Evolutionary conservation across 2,113 vertebrate genomes (phyloP), one percentile per base, ranked within the genome.

Genomic region (Ammodytes dubius): DNA sequence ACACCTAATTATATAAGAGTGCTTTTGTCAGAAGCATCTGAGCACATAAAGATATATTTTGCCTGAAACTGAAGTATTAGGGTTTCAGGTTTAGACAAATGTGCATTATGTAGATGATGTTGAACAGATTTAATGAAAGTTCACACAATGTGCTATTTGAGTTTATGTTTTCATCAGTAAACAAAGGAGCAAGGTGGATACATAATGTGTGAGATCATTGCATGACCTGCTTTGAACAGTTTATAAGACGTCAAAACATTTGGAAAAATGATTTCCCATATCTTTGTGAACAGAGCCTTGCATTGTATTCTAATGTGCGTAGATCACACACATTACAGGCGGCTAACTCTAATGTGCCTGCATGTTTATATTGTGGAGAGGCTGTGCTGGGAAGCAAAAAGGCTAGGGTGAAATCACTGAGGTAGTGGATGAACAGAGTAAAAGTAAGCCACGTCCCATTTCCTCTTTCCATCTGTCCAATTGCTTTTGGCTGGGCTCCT

Each of bases 241-340:
- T 86, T 83, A 91, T 68, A 73, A 49, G 60, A 77, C 14, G 73
- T 90, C 83, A 67, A 91, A 92, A 92, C 90, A 93, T 91, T 91
- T 90, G 69, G 74, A 37, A n/a, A 84, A 89, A 61, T 43, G 39
- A 77, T 73, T 80, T 81, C 49, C 54, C 63, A 79, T 87, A 86
- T 86, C 74, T 89, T 77, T 81, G 77, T 85, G 82, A 79, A 84
- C 73, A 57, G 60, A 80, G 79, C 58, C 85, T 86, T 78, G 85
- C 77, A 90, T 92, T 94, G 89, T 93, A 57, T 81, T 78, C 7
- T 50, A 19, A 65, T 73, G 60, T 27, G 61, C 79, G 67, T 77
- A 85, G 70, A 89, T 91, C 81, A 85, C 56, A 85, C 74, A 86
- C 73, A 82, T 50, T 84, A 70, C 77, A 69, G 60, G 60, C 71